Conservation (phyloP, 2,797 vertebrate genomes). For the Carapus acus region DNA sequence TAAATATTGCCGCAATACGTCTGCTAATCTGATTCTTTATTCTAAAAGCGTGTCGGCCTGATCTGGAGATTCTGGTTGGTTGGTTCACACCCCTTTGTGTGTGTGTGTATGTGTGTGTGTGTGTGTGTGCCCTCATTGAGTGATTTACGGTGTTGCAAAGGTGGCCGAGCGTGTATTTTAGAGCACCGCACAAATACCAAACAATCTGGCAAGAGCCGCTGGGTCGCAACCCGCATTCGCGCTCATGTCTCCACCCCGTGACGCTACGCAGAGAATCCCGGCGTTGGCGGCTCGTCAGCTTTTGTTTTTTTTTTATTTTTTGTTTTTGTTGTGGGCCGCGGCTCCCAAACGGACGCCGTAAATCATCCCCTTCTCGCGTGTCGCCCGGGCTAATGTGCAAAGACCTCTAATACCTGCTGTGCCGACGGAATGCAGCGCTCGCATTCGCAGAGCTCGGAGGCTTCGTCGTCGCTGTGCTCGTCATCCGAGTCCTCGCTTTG, state of each 20-base stretch:
- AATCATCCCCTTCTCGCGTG: no score
- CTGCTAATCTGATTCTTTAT: constrained; percentile 50
- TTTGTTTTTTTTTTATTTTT: no score
- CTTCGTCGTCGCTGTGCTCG: constrained; percentile 62
- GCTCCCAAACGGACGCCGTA: no score
- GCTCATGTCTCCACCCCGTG: no score
- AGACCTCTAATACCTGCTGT: constrained; percentile 61
- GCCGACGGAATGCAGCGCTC: constrained; percentile 67
- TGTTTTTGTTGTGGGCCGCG: no score
- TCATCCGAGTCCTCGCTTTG: constrained; percentile 60
- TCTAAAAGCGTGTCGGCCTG: constrained; percentile 54
- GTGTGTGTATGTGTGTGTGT: constrained; percentile 32
- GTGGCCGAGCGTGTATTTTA: constrained; percentile 33
- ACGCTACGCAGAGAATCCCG: no score
- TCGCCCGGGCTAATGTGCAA: not conserved
- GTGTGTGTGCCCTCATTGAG: constrained; percentile 23
- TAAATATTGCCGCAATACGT: constrained; percentile 28
- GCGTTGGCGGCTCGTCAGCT: no score
- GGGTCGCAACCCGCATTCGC: constrained; percentile 20
- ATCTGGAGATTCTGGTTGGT: constrained; percentile 21
- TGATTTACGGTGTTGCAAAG: constrained; percentile 30
- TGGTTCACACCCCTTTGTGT: constrained; percentile 7
- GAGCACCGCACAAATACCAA: constrained; percentile 47
- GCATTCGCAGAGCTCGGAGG: constrained; percentile 66
- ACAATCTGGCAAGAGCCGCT: constrained; percentile 37